Evolutionary conservation across 2,113 vertebrate genomes (phyloP), one percentile per base, ranked within the genome.

Genomic region (Psilopsiagon aymara): DNA sequence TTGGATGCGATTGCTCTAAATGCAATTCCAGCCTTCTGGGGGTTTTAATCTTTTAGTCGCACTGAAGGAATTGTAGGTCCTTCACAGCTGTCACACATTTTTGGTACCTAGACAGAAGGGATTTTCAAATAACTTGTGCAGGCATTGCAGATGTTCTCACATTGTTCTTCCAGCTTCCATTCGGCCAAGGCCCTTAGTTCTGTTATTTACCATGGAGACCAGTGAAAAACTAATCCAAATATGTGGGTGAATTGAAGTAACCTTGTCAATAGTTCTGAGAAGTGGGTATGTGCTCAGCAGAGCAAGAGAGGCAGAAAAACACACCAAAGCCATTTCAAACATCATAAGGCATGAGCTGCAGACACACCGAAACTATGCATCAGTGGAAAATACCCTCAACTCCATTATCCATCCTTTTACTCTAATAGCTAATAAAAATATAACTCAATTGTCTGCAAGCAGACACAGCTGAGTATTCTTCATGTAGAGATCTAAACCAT

Each of bases 141-240:
- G 79, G 82, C 74, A 88, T 73, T 78, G 60, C 96, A 97, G 93
- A 92, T 95, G 93, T 95, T 90, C 77, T 59, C 49, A 14, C 46
- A 90, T 68, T 96, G 79, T 94, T 90, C 96, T 86, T 95, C 96
- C 92, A 94, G 93, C 75, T 91, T 90, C 76, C 69, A 86, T 71
- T 73, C 21, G 6, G 89, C 83, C 81, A 81, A 94, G 53, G 57
- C 52, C 67, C 33, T 83, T 47, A 66, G 75, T 55, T 91, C 88
- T 92, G 79, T 86, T 85, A 88, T 86, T 96, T 96, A 83, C 96
- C 96, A 95, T 88, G 91, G 91, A 97, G 96, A 97, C 86, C 46
- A 95, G 76, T 8, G 70, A 68, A 97, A 96, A 97, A 91, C 43
- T 60, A 92, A 94, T 94, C 86, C 86, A 96, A 92, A 87, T 69